Evolutionary conservation across 35 echinoderm and acorn worm genomes (phyloP), one percentile per base, ranked within the genome.

Genomic region (Patiria miniata): DNA sequence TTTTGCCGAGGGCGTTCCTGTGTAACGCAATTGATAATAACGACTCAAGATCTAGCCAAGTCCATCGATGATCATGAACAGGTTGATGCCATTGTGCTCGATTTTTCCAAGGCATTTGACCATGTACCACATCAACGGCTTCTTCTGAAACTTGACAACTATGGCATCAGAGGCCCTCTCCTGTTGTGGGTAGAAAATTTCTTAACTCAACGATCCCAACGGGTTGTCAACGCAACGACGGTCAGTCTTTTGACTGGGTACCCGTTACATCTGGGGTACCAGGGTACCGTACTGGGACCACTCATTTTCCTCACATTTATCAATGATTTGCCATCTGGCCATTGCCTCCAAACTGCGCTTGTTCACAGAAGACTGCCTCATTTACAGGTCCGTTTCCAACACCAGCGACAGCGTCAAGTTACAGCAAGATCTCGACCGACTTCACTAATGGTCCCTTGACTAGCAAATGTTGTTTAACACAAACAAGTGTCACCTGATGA

Each of bases 221-320:
- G 84, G 16, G 89, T 95, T 6, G 56, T 80, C 15, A 51, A 88
- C 23, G 32, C 29, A 33, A 22, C 14, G 54, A 95, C 36, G 80
- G 84, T 12, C 28, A 51, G 69, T 47, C 77, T 7, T 95, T 89
- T 32, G 81, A 87, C 26, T 86, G 42, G 83, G 33, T 8, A 14
- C 33, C 77, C 2, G 83, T 91, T 14, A 87, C 84, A 16, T 87
- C 84, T 39, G 93, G 93, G 77, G 85, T 91, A 1, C 88, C 88
- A 95, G 79, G 93, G 78, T 33, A 95, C 77, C 54, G 89, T 95
- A 1, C 77, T 91, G 12, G 85, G 88, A 8, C 91, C 91, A 34
- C 81, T 89, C 10, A 22, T 93, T 29, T 93, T 89, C 57, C 40
- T n/a, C 88, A 15, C 37, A 18, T 7, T 89, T 88, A 40, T 83